Percentiles rank a stretch among this genome's conserved stretches.
Conservation (phyloP, 2,888 invertebrate genomes). For the Patella pellucida region DNA sequence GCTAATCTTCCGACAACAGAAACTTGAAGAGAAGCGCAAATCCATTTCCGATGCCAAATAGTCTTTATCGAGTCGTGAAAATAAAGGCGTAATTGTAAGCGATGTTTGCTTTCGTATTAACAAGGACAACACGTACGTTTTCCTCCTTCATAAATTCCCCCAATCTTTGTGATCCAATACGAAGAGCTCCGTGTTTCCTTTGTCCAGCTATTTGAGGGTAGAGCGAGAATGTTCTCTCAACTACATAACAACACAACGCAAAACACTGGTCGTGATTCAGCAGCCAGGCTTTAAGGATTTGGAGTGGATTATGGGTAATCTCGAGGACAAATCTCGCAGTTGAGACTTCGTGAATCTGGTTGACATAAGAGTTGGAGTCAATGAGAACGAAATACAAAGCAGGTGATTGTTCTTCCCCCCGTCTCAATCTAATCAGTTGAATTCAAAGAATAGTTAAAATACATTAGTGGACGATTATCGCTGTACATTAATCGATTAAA, state of each 20-base stretch:
- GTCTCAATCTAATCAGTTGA: too few relatives aligned
- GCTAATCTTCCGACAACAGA: conserved; percentile 26
- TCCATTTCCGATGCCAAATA: conserved; percentile 20
- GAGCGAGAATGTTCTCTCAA: neutral
- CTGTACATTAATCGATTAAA: too few relatives aligned
- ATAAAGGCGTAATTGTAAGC: conserved; percentile 19
- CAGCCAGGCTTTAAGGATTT: neutral
- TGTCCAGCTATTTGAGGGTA: conserved; percentile 3
- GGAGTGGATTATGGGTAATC: conserved; percentile 3
- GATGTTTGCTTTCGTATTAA: conserved; percentile 11
- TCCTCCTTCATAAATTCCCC: neutral
- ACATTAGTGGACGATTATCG: too few relatives aligned
- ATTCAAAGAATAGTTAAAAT: too few relatives aligned
- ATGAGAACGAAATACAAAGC: too few relatives aligned
- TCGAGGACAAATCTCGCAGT: neutral
- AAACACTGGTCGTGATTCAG: conserved; percentile 2
- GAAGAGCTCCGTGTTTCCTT: neutral
- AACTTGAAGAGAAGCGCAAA: conserved; percentile 15
- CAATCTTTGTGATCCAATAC: neutral
- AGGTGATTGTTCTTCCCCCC: too few relatives aligned
- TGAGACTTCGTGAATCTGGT: too few relatives aligned
- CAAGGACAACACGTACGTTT: conserved; percentile 1
- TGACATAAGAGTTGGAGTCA: too few relatives aligned
- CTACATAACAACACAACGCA: neutral
- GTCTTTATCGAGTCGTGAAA: conserved; percentile 10